phyloP scores from a whole-genome alignment of 2,797 vertebrate genomes.

The Otolemur crassicaudatus region DNA sequence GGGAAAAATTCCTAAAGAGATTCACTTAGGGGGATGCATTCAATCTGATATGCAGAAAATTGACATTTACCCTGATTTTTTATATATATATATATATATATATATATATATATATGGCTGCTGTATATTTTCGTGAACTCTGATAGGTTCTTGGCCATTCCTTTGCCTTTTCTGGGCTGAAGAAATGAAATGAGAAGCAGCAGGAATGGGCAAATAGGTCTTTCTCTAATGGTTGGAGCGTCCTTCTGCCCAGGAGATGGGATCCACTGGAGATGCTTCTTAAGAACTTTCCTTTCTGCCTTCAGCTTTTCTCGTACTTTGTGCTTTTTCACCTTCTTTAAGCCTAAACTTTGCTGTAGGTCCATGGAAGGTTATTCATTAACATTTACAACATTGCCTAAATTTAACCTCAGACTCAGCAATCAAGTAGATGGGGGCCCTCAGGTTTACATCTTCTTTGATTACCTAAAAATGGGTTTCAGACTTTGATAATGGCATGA shows the following conservation, averaged over 20 bases:
- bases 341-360: neutral
- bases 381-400: constrained; percentile 39
- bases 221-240: neutral
- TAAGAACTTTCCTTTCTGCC: neutral
- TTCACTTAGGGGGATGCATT: constrained; percentile 52
- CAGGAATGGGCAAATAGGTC: neutral
- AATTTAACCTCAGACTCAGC: constrained; percentile 47
- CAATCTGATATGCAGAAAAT: constrained; percentile 68
- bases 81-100: neutral
- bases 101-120: constrained; percentile 41
- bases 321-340: neutral
- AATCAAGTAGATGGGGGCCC: neutral
- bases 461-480: neutral
- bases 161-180: constrained; percentile 58
- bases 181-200: neutral
- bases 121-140: neutral
- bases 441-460: neutral
- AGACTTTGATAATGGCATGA: neutral
- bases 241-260: neutral
- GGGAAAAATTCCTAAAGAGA: neutral
- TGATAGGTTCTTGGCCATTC: constrained; percentile 7
- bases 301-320: neutral
- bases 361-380: constrained; percentile 34
- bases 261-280: neutral
- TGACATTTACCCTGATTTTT: constrained; percentile 38